Percentiles rank a stretch among this genome's conserved stretches.
phyloP scores from a whole-genome alignment of 2,888 invertebrate species.

The Pristionchus japonicus region DNA sequence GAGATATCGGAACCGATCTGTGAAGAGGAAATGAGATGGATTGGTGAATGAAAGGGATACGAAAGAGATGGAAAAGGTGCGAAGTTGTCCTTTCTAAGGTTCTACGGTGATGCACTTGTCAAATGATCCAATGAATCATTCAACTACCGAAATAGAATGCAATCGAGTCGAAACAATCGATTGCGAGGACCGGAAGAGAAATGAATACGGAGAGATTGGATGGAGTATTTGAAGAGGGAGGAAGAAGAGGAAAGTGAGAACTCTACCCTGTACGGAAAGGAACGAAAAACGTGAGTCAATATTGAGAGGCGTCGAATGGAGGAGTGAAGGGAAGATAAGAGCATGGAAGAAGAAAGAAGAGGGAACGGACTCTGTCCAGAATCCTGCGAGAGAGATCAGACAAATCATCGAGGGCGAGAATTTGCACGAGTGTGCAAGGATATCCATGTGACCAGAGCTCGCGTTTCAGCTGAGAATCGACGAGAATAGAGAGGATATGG shows the following conservation, averaged over 20 bases:
- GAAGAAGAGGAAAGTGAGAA: constrained; percentile 21
- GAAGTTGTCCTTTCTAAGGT: background rate
- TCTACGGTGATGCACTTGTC: background rate
- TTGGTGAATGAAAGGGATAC: background rate
- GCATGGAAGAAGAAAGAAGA: background rate
- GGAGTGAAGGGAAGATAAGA: background rate
- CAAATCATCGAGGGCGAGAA: background rate
- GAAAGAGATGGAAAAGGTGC: background rate
- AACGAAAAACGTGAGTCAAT: constrained; percentile 42
- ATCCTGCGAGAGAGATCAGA: background rate
- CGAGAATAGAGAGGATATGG: background rate
- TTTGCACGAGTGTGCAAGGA: background rate
- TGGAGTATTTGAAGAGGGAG: constrained; percentile 2
- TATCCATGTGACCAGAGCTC: background rate
- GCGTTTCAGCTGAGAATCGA: background rate
- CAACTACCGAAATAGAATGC: background rate
- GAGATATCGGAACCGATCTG: constrained; percentile 16
- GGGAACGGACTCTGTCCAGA: constrained; percentile 22
- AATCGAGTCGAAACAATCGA: background rate
- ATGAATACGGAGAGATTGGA: constrained; percentile 9
- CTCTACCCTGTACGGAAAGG: constrained; percentile 36
- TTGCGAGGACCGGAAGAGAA: background rate
- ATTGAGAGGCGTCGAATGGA: background rate
- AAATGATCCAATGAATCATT: background rate
- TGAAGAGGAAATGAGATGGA: constrained; percentile 31